Evolutionary conservation across 2,797 vertebrate genomes (phyloP), one percentile per base, ranked within the genome.

Genomic region (Lepus townsendii): DNA sequence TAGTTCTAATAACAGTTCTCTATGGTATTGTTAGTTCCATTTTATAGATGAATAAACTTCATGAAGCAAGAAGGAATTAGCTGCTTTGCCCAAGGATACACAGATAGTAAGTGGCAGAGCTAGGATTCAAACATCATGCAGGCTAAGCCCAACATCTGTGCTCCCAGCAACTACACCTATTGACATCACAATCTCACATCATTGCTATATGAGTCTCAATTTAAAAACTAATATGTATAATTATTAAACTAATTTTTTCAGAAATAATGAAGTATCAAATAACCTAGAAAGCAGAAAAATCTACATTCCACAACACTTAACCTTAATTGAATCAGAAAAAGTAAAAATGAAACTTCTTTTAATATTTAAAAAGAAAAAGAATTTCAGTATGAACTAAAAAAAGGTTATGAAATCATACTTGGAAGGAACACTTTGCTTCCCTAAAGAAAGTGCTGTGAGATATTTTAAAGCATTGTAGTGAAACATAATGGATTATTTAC

Each of bases 401-500:
- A 92, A 82, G 62, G 27, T 38, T 73, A 88, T 35, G 30, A 78
- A 93, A 75, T 96, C 60, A 89, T 47, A 88, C 42, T 3, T 73
- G 75, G n/a, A 90, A 90, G 60, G 95, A 96, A 75, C 42, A 79
- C 14, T 93, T 78, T 73, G 63, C 80, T 76, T 80, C 66, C 71
- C 57, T 92, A 76, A 90, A 95, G 52, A 42, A 60, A 88, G 32
- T 62, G 50, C 66, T 95, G 5, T 92, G 76, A 19, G 65, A 35
- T 93, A 65, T 82, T 96, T 93, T 79, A 66, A 96, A 93, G 79
- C 19, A 71, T 83, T 78, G 69, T 3, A 50, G 62, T 63, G 47
- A 92, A 94, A 92, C 84, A 52, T 10, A 93, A 83, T 68, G 76
- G 83, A 32, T 90, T 86, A 82, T 92, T 88, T 96, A 84, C 24